A percentile compares a stretch with the other conserved stretches of the same genome.
These are phyloP conservation scores for Rhynchotus rufescens DNA, from an alignment of 2,797 vertebrate species.

Conservation along the genomic window DNA sequence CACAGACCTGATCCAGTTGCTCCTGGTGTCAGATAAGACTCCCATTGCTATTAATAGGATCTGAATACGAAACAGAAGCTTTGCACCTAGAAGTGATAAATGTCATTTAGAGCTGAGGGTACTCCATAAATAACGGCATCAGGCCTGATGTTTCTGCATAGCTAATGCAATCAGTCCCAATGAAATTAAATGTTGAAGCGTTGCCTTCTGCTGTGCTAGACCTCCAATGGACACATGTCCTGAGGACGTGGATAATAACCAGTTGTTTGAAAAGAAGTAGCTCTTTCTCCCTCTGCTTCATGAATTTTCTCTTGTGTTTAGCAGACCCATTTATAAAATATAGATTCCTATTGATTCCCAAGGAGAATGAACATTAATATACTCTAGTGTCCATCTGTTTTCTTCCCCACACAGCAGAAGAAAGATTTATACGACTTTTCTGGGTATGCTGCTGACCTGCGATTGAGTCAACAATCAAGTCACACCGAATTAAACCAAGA, in stretches of 20 bases:
- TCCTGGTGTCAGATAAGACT: neutral
- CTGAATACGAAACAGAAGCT: neutral
- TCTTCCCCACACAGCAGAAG: neutral
- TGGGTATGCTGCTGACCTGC: constrained; percentile 37
- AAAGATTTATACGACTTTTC: constrained; percentile 30
- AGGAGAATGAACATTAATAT: constrained; percentile 49
- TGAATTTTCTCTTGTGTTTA: constrained; percentile 60
- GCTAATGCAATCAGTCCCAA: constrained; percentile 21
- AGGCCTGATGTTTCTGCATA: neutral
- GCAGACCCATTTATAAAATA: constrained; percentile 68
- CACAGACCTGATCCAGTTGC: neutral
- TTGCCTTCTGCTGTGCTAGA: neutral
- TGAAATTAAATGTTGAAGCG: neutral
- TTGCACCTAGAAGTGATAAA: neutral
- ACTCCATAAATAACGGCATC: neutral
- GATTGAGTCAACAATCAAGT: constrained; percentile 22
- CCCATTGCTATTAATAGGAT: neutral
- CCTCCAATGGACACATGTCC: neutral
- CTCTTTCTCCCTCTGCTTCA: constrained; percentile 3
- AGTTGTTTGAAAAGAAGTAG: constrained; percentile 35
- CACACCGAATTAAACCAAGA: constrained; percentile 59
- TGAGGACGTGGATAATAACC: constrained; percentile 28
- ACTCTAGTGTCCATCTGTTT: constrained; percentile 45
- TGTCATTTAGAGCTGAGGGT: neutral
- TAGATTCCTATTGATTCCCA: constrained; percentile 70